Evolutionary conservation across 1,140 invertebrate genomes (phyloP), one percentile per base, ranked within the genome.

Genomic region (Euura saliciscinereae): DNA sequence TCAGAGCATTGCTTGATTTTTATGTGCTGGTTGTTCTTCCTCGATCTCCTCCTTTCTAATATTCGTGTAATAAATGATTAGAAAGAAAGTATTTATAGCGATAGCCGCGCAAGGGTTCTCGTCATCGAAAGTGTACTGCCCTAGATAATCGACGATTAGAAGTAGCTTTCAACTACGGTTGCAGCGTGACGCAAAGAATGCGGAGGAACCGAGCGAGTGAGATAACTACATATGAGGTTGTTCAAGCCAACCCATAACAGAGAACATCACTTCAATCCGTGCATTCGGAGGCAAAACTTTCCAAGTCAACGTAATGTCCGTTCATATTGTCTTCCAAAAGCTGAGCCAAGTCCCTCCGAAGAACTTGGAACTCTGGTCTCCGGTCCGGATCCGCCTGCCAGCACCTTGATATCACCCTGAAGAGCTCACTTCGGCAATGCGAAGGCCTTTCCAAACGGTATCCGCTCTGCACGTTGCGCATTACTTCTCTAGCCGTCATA

Each of bases 401-500:
- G 83, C 94, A 95, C 65, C 91, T 88, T 46, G 91, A 89, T 89
- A 95, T 94, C 66, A 94, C 89, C 75, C 91, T 90, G 84, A 94
- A 95, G 51, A 95, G 88, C 80, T 94, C 92, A 66, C 91, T 91
- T 71, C 91, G 90, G 81, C 94, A 94, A 83, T 95, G 93, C 59
- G 91, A 90, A 2, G 94, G 94, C 73, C 93, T 88, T 76, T 95
- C 93, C 6, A 94, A 88, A 2, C 93, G 88, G 79, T 94, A 91
- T 45, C 94, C 94, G 75, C 92, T 92, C 11, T 93, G 90, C 65
- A 95, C 93, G 66, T 91, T 90, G 2, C 92, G 87, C 83, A 95
- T 92, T 10, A 95, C 94, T 81, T 95, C 93, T 2, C 93, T 88
- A 0, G 94, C 94, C 28, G 92, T 92, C 90, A 95, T 92, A 65